Evolutionary conservation across 2,113 vertebrate genomes (phyloP).

Genomic region (Clarias batrachus): DNA sequence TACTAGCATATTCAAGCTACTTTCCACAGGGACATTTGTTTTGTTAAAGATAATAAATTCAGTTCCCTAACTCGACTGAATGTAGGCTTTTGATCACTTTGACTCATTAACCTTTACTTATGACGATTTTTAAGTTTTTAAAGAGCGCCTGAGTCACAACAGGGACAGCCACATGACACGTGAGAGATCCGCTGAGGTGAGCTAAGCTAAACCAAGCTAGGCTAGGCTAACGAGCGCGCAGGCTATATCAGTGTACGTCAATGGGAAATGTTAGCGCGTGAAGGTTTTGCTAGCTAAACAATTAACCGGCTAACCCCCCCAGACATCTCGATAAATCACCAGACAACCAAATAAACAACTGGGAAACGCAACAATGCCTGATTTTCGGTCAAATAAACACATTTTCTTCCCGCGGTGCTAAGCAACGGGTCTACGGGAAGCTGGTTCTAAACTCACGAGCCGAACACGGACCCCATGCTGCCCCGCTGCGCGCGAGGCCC

Average conservation of each 20-base stretch:
- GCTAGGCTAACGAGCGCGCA: background rate
- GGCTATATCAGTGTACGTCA: background rate
- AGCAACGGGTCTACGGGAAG: too few relatives aligned
- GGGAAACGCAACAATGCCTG: background rate
- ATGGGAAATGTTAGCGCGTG: background rate
- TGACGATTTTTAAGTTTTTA: background rate
- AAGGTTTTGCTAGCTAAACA: background rate
- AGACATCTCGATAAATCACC: background rate
- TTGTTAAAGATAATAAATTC: background rate
- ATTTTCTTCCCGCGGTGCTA: background rate
- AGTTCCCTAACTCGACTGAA: background rate
- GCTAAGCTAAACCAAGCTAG: background rate
- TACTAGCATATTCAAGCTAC: background rate
- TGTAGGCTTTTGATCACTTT: accelerated
- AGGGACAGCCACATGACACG: slow-evolving; percentile 42
- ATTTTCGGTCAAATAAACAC: background rate
- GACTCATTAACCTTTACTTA: too few relatives aligned
- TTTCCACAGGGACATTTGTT: background rate
- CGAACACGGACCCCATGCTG: slow-evolving; percentile 39
- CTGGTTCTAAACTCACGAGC: background rate
- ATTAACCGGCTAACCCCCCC: background rate
- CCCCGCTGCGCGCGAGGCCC: slow-evolving; percentile 66
- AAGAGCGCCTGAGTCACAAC: background rate
- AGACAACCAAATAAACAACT: background rate
- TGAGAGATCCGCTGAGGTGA: slow-evolving; percentile 27